A percentile compares a stretch with the other conserved stretches of the same genome.
Evolutionary conservation across 2,113 vertebrate species (phyloP).

Genomic region (Tangachromis dhanisi): DNA sequence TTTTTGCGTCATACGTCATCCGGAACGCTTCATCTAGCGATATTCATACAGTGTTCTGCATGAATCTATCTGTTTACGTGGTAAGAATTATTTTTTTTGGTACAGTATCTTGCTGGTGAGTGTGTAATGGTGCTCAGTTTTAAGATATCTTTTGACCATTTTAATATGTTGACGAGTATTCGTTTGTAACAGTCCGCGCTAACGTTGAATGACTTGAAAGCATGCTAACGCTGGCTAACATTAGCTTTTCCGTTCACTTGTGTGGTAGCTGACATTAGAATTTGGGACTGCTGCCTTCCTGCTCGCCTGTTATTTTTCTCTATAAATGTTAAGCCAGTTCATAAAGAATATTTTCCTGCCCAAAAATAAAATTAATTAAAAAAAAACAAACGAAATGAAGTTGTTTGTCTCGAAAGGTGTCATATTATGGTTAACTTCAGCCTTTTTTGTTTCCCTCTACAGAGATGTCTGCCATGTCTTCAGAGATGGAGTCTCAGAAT

Average conservation of each 20-base stretch:
- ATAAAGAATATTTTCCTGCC: not conserved
- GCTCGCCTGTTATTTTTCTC: accelerated
- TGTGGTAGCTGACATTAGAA: not conserved
- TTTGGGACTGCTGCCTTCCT: not conserved
- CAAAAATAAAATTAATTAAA: not conserved
- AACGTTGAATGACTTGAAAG: not conserved
- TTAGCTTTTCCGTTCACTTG: slow-evolving; percentile 15
- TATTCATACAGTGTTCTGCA: not conserved
- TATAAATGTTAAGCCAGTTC: not conserved
- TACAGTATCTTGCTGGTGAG: not conserved
- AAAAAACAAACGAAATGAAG: not conserved
- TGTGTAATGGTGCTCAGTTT: not conserved
- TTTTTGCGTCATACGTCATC: slow-evolving; percentile 46
- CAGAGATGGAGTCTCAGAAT: slow-evolving; percentile 69
- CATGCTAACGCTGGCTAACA: slow-evolving; percentile 13
- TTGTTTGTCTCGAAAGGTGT: not conserved
- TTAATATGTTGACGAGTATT: not conserved
- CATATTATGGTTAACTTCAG: not conserved
- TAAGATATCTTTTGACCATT: too few species aligned
- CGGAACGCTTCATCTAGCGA: not conserved
- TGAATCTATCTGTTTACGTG: slow-evolving; percentile 1
- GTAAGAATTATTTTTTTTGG: not conserved
- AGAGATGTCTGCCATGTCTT: not conserved
- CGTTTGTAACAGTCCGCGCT: not conserved
- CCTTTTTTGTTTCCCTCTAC: not conserved